A percentile compares a stretch with the other conserved stretches of the same genome.
phyloP scores from a whole-genome alignment of 2,888 invertebrate genomes.

The Ptychoptera contaminata region DNA sequence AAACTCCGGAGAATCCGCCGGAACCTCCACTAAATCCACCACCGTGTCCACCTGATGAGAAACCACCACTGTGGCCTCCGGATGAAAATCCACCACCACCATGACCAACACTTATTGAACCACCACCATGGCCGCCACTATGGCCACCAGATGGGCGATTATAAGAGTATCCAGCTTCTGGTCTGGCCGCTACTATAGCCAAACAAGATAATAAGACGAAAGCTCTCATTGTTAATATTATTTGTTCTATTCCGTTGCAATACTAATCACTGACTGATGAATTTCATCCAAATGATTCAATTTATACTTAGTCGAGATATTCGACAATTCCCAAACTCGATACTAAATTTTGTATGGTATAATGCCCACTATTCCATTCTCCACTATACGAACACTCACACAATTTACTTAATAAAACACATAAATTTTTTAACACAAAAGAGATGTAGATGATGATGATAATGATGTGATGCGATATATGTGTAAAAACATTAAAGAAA shows the following conservation, averaged over 20 bases:
- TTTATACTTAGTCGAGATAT: conserved; percentile 26
- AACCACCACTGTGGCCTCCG: conserved; percentile 10
- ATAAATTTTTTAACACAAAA: too few relatives aligned
- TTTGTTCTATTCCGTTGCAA: conserved; percentile 10
- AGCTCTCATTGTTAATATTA: conserved; percentile 23
- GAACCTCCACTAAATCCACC: conserved; percentile 14
- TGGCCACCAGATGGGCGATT: conserved; percentile 20
- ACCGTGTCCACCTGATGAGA: conserved; percentile 9
- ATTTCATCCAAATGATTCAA: conserved; percentile 27
- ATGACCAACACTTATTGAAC: conserved; percentile 18
- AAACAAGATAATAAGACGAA: conserved; percentile 31
- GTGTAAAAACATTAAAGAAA: too few relatives aligned
- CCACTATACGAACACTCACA: too few relatives aligned
- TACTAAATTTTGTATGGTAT: too few relatives aligned
- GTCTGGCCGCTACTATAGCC: conserved; percentile 29
- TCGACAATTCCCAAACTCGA: too few relatives aligned
- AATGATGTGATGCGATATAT: too few relatives aligned
- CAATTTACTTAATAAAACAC: too few relatives aligned
- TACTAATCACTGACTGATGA: conserved; percentile 33
- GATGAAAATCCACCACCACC: conserved; percentile 13
- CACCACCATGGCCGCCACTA: conserved; percentile 31
- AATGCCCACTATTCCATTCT: too few relatives aligned
- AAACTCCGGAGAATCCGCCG: conserved; percentile 9
- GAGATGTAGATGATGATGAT: too few relatives aligned
- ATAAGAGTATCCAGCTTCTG: conserved; percentile 30